Conservation (phyloP, 1,140 invertebrate species). For the Lamellibrachia luymesi region DNA sequence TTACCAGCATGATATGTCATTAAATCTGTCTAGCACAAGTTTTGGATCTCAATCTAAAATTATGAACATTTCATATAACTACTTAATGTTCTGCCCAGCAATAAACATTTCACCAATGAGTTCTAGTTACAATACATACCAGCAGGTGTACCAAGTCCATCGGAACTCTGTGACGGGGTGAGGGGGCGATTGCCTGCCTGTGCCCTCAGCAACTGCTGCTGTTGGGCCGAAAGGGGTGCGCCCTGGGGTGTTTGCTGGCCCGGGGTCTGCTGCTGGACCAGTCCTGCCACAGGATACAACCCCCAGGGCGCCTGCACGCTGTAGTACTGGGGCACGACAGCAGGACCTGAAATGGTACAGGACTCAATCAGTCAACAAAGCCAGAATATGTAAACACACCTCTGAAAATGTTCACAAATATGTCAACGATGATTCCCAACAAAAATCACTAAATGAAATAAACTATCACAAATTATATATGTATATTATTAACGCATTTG, state of each 20-base stretch:
- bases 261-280: slow-evolving; percentile 61
- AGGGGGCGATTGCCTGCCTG: slow-evolving; percentile 56
- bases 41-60: too few relatives aligned
- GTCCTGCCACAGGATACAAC: slow-evolving; percentile 54
- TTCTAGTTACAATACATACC: slow-evolving; percentile 19
- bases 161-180: slow-evolving; percentile 56
- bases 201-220: slow-evolving; percentile 44
- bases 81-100: too few relatives aligned
- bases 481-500: not conserved
- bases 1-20: too few relatives aligned
- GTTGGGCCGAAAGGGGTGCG: slow-evolving; percentile 26
- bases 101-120: too few relatives aligned
- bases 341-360: slow-evolving; percentile 29
- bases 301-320: slow-evolving; percentile 61
- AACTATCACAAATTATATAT: not conserved
- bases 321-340: slow-evolving; percentile 58
- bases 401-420: not conserved
- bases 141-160: slow-evolving; percentile 30
- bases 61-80: too few relatives aligned
- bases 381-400: not conserved
- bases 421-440: not conserved
- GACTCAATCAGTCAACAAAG: not conserved
- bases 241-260: slow-evolving; percentile 61
- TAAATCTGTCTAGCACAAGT: too few relatives aligned
- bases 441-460: not conserved